Base-by-base conservation (phyloP, 1,140 invertebrate genomes). In the Choristoneura fumiferana region DNA sequence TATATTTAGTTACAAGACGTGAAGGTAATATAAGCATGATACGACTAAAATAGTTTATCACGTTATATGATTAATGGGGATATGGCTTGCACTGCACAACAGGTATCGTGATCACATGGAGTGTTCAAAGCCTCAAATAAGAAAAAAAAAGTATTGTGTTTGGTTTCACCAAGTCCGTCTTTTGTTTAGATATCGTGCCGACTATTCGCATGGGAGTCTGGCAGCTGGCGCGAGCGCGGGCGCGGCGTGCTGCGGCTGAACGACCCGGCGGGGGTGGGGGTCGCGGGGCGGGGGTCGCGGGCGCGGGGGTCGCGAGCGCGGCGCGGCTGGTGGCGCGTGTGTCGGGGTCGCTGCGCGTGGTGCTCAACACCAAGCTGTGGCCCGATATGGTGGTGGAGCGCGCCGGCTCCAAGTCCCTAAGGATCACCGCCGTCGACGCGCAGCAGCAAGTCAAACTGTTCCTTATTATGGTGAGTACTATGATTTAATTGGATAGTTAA, bases 291-390 rank as follows among this genome's bases (percentile, higher is more conserved):
- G n/a, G 96, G 43, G 84, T 96, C 8, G 95, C 98, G 0, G n/a
- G 95, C 97, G 76, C 90, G 96, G 40, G 95, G 94, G 4, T 91
- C 94, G 43, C 96, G 97, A 15, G 95, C 91, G 95, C 61, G 91
- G 72, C 78, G 94, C 15, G 96, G 43, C 89, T 98, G 3, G 95
- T 98, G 1, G 96, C 97, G 76, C 91, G 97, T 45, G 96, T 95
- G 9, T 92, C 95, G 14, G 97, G 97, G 12, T 97, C 95, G 63
- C 92, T 98, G 55, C 92, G 96, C 62, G 93, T 99, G 53, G 93
- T 98, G 70, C 90, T 99, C 10, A 99, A 99, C 84, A 98, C 97
- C 17, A 98, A 98, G 90, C 92, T 97, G 36, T 98, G 96, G 96
- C 92, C 95, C 2, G 97, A 94, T 37, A 99, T 99, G 97, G 94